A percentile compares a stretch with the other conserved stretches of the same genome.
Evolutionary conservation across 2,888 invertebrate species (phyloP).

Genomic region (Griposia aprilina): DNA sequence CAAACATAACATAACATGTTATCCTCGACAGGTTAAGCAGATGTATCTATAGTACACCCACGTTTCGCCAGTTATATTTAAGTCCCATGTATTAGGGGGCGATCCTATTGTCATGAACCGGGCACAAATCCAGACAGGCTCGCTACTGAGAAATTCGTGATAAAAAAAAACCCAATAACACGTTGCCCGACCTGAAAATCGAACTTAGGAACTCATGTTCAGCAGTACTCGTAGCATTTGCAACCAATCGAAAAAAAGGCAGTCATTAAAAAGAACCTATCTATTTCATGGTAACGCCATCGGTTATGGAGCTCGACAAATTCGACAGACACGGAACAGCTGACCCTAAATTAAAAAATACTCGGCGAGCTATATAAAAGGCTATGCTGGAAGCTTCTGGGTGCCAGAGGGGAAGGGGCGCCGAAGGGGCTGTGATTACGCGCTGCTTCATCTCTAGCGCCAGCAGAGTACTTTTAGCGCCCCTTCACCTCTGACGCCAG

Average conservation of each 20-base stretch:
- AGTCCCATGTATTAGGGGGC: background rate
- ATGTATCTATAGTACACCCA: background rate
- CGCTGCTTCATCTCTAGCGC: no score
- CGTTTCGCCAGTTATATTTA: background rate
- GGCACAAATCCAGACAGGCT: background rate
- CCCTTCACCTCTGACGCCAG: no score
- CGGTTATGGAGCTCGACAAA: background rate
- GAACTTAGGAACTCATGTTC: background rate
- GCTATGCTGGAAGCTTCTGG: no score
- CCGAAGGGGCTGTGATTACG: no score
- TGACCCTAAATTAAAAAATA: background rate
- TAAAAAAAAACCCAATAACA: background rate
- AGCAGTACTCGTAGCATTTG: background rate
- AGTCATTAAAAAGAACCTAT: background rate
- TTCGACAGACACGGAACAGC: background rate
- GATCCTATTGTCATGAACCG: background rate
- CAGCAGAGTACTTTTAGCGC: no score
- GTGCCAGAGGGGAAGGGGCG: no score
- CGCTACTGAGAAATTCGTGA: background rate
- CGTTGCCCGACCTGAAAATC: background rate
- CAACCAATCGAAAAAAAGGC: background rate
- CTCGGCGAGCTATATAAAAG: background rate
- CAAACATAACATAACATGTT: background rate
- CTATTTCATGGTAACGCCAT: background rate
- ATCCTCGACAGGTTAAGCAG: background rate